A percentile compares a stretch with the other conserved stretches of the same genome.
phyloP scores from a whole-genome alignment of 2,113 vertebrate genomes.

The Baryphthengus martii region DNA sequence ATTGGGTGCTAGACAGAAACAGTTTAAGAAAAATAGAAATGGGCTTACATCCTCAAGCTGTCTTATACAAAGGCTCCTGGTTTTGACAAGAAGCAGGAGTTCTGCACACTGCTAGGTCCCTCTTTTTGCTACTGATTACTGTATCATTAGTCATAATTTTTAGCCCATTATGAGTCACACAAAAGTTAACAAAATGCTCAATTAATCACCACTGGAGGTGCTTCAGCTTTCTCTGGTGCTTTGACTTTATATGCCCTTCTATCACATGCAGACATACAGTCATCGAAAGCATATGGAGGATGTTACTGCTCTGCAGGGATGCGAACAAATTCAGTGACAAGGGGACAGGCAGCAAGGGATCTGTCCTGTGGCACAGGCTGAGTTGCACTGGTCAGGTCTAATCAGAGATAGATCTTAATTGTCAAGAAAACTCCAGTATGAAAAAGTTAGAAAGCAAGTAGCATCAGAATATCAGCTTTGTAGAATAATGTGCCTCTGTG shows the following conservation, averaged over 20 bases:
- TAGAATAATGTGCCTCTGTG: not conserved
- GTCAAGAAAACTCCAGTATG: not conserved
- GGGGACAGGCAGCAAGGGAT: not conserved
- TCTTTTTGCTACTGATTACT: not conserved
- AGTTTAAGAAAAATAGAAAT: not conserved
- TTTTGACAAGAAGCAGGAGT: not conserved
- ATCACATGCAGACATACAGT: not conserved
- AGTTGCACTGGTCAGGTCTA: not conserved
- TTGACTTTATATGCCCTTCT: not conserved
- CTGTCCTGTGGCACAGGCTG: not conserved
- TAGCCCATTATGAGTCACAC: not conserved
- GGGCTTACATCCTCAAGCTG: not conserved
- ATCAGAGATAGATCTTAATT: not conserved
- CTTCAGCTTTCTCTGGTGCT: not conserved
- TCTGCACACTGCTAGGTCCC: not conserved
- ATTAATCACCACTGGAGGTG: not conserved
- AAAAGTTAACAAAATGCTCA: not conserved
- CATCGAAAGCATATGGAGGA: not conserved
- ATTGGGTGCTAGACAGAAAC: not conserved
- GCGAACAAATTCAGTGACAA: rapidly evolving
- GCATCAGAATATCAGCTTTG: not conserved
- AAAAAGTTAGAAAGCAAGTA: not conserved
- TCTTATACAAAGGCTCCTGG: not conserved
- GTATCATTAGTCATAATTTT: not conserved
- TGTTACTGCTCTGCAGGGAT: not conserved